phyloP scores from a whole-genome alignment of 2,797 vertebrate species.

The Danio aesculapii region DNA sequence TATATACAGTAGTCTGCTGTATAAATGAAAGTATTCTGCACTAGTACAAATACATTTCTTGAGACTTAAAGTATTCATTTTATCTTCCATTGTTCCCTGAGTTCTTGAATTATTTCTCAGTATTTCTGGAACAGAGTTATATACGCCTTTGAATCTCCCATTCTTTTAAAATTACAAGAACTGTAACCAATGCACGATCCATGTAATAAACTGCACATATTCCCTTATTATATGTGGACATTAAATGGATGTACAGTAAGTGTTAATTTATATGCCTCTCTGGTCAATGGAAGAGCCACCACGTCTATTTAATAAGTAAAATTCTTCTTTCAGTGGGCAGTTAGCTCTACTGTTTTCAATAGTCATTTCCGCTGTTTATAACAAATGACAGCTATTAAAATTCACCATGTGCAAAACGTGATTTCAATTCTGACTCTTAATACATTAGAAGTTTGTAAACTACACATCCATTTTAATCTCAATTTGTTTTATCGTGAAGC shows the following conservation, averaged over 20 bases:
- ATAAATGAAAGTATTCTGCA: neutral
- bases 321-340: constrained; percentile 11
- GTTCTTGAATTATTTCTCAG: neutral
- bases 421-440: constrained; percentile 13
- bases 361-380: neutral
- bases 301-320: constrained; percentile 12
- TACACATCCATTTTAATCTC: neutral
- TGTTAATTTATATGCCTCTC: neutral
- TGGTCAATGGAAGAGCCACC: neutral
- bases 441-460: neutral
- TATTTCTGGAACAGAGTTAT: neutral
- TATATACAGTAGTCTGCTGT: neutral
- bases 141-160: constrained; percentile 10
- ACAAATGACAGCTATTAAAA: neutral
- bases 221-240: neutral
- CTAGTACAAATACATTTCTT: neutral
- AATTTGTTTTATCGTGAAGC: neutral
- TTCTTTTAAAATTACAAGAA: constrained; percentile 9
- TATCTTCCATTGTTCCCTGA: neutral
- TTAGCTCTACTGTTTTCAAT: constrained; percentile 7
- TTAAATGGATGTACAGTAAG: neutral
- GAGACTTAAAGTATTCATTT: neutral
- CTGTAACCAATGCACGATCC: neutral
- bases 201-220: constrained; percentile 10
- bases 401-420: neutral